Evolutionary conservation across 2,888 invertebrate genomes (phyloP), one percentile per base, ranked within the genome.

Genomic region (Ichneumoninae sp.): DNA sequence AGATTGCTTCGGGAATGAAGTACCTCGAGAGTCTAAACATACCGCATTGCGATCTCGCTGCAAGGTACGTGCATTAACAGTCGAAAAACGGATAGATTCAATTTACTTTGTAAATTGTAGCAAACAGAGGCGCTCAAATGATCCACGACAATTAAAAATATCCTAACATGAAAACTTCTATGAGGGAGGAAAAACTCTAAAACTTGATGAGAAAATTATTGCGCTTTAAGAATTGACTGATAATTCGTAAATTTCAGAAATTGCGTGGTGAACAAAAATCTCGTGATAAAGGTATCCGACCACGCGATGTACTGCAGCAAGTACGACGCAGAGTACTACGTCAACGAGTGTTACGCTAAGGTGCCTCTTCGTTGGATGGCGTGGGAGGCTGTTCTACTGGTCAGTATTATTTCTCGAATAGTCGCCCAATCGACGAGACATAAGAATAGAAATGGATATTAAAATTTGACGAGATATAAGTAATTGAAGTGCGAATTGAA

Each of bases 361-460:
- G 94, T 98, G 83, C 98, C 98, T 0, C 96, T 98, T 79, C 95
- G 98, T 81, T 98, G 98, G 98, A 98, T 98, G 98, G 96, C 98
- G 1, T 98, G 98, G 98, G 98, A 98, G 93, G 97, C 97, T 88
- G 95, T 98, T 40, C 94, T 98, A 68, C 94, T 97, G 95, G 97
- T 97, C 94, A 95, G 95, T 93, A 75, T 68, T 44, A 44, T 10
- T 16, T 65, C 36, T 10, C 10, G 4, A 44, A 54, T 52, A 22
- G n/a, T 1, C 40, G 40, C 2, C 10, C 44, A 16, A 47, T 47
- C 16, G 13, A 44, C 5, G 6, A 44, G 16, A 13, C 44, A 74
- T 71, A n/a, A 70, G 22, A 70, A 40, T 26, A 40, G 2, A 22
- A 47, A 47, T 8, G 6, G 10, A 36, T 47, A n/a, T 8, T 70